Evolutionary conservation across 2,113 vertebrate genomes (phyloP), one percentile per base, ranked within the genome.

Genomic region (Clarias gariepinus): DNA sequence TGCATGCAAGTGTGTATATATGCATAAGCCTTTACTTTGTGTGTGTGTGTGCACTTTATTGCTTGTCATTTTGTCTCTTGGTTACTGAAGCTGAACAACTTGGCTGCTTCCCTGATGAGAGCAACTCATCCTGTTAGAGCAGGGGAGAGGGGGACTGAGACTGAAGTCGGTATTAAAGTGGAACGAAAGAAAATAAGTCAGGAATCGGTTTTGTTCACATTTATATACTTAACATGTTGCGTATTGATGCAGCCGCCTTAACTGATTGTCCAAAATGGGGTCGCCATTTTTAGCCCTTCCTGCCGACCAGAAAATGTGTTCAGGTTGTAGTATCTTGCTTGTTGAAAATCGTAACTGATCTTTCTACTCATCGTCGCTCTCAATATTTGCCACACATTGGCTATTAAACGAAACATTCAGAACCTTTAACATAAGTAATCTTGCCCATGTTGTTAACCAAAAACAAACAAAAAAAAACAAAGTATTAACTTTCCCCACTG

Each of bases 31-130:
- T 74, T 19, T 74, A 47, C 36, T 41, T 16, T 64, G 58, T 69
- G 23, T 53, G 16, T 64, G 58, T 69, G 23, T 53, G 33, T 60
- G 11, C 47, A n/a, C 36, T 21, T 58, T 60, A 77, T 23, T 81
- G 64, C 81, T 36, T 85, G 82, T 88, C 78, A 55, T 89, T 91
- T 91, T 93, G 91, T 94, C 92, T 94, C 92, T 88, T 92, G 93
- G 91, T 94, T 93, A 93, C 90, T 91, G 91, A 94, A 93, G 93
- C 91, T 93, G 93, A 95, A 94, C 92, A 93, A 93, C 93, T 93
- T 95, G 92, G 91, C 93, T 91, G 88, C 82, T 91, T 89, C 79
- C 84, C 87, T 90, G 90, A 93, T 89, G 90, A 93, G 92, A 87
- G 89, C 91, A 92, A 91, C 83, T 89, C 89, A 87, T 87, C 73